Evolutionary conservation across 2,113 vertebrate genomes (phyloP).

Genomic region (Lates calcarifer): DNA sequence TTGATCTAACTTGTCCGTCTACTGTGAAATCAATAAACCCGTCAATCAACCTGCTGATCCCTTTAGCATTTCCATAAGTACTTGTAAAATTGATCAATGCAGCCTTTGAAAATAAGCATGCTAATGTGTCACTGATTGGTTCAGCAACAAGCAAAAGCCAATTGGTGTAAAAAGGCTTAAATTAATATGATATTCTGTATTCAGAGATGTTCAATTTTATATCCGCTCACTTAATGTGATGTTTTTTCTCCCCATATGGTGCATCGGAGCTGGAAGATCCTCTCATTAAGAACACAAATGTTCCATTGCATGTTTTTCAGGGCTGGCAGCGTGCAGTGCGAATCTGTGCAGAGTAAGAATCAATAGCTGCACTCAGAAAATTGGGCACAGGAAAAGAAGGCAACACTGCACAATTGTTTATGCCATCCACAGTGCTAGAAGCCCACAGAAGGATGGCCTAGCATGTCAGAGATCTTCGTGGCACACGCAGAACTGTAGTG

Average conservation of each 20-base stretch:
- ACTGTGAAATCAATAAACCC: slow-evolving; percentile 52
- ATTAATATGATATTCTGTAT: not conserved
- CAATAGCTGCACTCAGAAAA: slow-evolving; percentile 51
- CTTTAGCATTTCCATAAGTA: slow-evolving; percentile 58
- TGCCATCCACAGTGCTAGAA: slow-evolving; percentile 33
- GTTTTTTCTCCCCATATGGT: slow-evolving; percentile 1
- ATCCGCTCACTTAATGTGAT: not conserved
- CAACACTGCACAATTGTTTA: slow-evolving; percentile 23
- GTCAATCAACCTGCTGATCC: slow-evolving; percentile 52
- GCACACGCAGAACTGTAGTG: slow-evolving; percentile 16
- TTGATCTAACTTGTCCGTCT: slow-evolving; percentile 38
- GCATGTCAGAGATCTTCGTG: slow-evolving; percentile 13
- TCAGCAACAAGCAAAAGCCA: slow-evolving; percentile 4
- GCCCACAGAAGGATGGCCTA: not conserved
- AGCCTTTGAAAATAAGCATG: slow-evolving; percentile 41
- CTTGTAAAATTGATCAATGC: slow-evolving; percentile 44
- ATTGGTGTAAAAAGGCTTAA: slow-evolving; percentile 18
- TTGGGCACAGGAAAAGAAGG: slow-evolving; percentile 31
- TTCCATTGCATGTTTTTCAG: slow-evolving; percentile 45
- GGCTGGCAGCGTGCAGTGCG: slow-evolving; percentile 7
- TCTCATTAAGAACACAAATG: slow-evolving; percentile 52
- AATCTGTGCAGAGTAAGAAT: slow-evolving; percentile 49
- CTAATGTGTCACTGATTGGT: slow-evolving; percentile 41
- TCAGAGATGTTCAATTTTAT: not conserved
- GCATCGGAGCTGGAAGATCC: slow-evolving; percentile 37